Evolutionary conservation across 2,113 vertebrate species (phyloP), one percentile per base, ranked within the genome.

Genomic region (Uria lomvia): DNA sequence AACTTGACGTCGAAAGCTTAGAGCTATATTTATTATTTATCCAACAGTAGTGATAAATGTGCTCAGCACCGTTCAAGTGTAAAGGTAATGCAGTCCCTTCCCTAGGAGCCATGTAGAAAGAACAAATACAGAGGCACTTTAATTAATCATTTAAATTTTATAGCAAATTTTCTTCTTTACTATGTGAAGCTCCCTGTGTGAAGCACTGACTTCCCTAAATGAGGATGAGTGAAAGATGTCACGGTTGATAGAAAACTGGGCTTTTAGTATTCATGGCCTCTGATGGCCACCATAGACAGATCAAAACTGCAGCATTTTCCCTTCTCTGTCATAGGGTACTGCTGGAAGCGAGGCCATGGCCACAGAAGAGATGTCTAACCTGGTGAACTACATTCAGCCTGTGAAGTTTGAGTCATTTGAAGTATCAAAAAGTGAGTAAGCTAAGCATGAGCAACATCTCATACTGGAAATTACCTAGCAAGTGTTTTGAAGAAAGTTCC

Each of bases 321-420:
- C n/a, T 96, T 92, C 55, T 77, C 23, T 95, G 20, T 90, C 92
- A 27, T 85, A 99, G 99, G 99, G 99, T 5, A 99, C 99, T 23
- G 99, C 99, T 56, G 99, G 99, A 83, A 99, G 99, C 8, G 99
- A 99, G 93, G 99, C 99, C 3, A 99, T 99, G 97, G 99, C 99
- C 89, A 99, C 99, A 0, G 99, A 99, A 87, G 99, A 99, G 97
- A 99, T 99, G 99, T 99, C 99, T 88, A 99, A 99, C 97, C 98
- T 99, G 95, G 99, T 99, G 90, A 99, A 99, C 97, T 99, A 99
- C 96, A 99, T 99, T 96, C 99, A 99, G 90, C 99, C 99, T 4
- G 99, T 99, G 95, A 99, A 99, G 97, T 99, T 99, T 78, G 98
- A 99, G 97, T 98, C 98, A 53, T 99, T 99, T 65, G 99, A 99